These are phyloP conservation scores for Marmota monax DNA, from an alignment of 2,113 vertebrate species.

Conservation along the genomic window DNA sequence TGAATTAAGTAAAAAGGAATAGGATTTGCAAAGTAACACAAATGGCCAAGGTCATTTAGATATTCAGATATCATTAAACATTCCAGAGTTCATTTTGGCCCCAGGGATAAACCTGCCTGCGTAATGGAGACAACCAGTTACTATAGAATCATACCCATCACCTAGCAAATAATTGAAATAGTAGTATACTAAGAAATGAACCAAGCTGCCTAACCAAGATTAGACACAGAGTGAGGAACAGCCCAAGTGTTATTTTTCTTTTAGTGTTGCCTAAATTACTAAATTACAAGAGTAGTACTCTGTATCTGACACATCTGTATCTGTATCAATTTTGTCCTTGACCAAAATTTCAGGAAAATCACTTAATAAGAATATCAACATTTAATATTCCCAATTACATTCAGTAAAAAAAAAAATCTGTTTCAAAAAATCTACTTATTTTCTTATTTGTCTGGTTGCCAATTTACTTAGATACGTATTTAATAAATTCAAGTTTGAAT, in stretches of 20 bases:
- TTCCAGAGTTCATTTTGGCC: slow-evolving; percentile 68
- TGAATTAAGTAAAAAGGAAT: neutral
- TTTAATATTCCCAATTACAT: neutral
- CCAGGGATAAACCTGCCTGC: neutral
- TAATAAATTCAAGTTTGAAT: slow-evolving; percentile 13
- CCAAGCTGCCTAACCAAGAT: neutral
- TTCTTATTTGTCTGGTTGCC: neutral
- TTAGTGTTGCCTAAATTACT: neutral
- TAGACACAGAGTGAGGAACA: neutral
- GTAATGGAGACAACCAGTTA: neutral
- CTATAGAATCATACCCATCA: neutral
- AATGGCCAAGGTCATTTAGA: slow-evolving; percentile 11
- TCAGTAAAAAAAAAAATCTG: neutral
- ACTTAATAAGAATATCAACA: neutral
- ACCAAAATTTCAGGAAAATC: neutral
- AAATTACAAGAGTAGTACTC: neutral
- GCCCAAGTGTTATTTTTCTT: neutral
- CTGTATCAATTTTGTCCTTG: neutral
- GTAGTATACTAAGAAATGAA: slow-evolving; percentile 36
- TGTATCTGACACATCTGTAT: neutral
- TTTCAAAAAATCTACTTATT: neutral
- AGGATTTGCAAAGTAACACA: slow-evolving; percentile 46
- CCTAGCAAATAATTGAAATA: slow-evolving; percentile 55
- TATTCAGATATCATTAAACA: slow-evolving; percentile 44
- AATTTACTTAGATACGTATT: neutral